phyloP scores from a whole-genome alignment of 1,140 invertebrate genomes.

The Archivesica marissinica region DNA sequence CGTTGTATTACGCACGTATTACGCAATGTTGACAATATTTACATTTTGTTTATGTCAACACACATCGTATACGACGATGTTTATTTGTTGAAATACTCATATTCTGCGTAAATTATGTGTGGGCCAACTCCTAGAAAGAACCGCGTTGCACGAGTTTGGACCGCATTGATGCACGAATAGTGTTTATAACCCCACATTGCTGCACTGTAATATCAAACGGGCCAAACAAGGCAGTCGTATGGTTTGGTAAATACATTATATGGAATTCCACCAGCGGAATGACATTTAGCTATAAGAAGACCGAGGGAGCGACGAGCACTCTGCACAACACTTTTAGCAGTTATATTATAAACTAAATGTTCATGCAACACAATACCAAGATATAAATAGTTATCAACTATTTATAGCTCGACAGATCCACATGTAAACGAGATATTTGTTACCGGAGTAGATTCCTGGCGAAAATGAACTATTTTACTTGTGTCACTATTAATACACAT shows the following conservation, averaged over 20 bases:
- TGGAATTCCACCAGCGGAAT: not conserved
- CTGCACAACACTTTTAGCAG: not conserved
- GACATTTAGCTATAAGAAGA: not conserved
- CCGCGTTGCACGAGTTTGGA: not conserved
- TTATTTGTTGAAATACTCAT: no score
- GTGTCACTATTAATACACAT: constrained; percentile 6
- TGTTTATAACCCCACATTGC: not conserved
- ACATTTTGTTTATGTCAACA: no score
- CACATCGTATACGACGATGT: no score
- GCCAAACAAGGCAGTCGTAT: not conserved
- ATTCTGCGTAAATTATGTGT: no score
- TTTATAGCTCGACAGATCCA: not conserved
- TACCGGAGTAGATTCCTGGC: not conserved
- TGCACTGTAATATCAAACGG: not conserved
- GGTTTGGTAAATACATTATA: not conserved
- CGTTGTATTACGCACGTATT: no score
- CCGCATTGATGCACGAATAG: not conserved
- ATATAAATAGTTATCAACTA: not conserved
- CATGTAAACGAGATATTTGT: constrained; percentile 9
- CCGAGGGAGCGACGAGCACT: not conserved
- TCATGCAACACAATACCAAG: not conserved
- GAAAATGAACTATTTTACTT: not conserved
- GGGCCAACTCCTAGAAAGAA: constrained; percentile 9
- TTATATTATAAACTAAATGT: not conserved
- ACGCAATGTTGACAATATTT: no score